phyloP scores from a whole-genome alignment of 2,888 invertebrate species.

The Lomographa bimaculata region DNA sequence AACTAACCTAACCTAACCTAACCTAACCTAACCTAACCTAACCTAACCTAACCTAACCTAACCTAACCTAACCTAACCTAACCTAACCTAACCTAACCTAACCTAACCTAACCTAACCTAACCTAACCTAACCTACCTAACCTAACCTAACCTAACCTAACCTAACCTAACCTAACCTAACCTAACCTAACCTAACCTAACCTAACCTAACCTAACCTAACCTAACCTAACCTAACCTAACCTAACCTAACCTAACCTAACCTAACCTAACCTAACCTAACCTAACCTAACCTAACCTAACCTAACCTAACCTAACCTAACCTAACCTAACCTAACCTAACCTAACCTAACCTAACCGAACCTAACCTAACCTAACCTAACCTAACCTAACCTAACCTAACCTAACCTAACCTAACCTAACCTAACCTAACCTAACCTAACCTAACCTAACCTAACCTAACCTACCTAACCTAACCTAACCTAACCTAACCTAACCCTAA shows the following conservation, averaged over 20 bases:
- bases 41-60: conserved; percentile 8
- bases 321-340: conserved; percentile 12
- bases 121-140: conserved; percentile 37
- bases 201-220: conserved; percentile 7
- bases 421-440: conserved; percentile 15
- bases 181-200: conserved; percentile 5
- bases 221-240: conserved; percentile 6
- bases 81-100: conserved; percentile 35
- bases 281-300: conserved; percentile 6
- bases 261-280: conserved; percentile 4
- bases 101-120: conserved; percentile 35
- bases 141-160: conserved; percentile 31
- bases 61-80: conserved; percentile 13
- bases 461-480: background rate
- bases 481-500: conserved; percentile 5
- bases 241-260: conserved; percentile 2
- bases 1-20: no score
- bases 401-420: conserved; percentile 8
- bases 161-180: conserved; percentile 8
- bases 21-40: no score
- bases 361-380: conserved; percentile 4
- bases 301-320: conserved; percentile 8
- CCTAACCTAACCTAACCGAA: conserved; percentile 9
- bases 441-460: conserved; percentile 3
- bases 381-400: conserved; percentile 6